phyloP scores from a whole-genome alignment of 1,140 invertebrate species.

The Atta cephalotes region DNA sequence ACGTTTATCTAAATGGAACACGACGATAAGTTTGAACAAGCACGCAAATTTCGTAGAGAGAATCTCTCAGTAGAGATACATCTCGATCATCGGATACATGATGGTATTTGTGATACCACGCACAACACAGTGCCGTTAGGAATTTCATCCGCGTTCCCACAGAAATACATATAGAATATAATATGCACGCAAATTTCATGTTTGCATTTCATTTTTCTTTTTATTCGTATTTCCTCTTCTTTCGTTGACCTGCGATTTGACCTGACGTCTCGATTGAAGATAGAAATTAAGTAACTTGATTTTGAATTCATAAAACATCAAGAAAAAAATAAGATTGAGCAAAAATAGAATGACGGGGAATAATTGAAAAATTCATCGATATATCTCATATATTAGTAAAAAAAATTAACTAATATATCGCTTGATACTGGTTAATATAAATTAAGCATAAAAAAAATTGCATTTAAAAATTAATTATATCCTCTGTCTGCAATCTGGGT shows the following conservation, averaged over 20 bases:
- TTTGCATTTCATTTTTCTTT: neutral
- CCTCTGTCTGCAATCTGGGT: too few species aligned
- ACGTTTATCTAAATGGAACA: conserved; percentile 9
- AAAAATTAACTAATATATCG: neutral
- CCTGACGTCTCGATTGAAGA: conserved; percentile 30
- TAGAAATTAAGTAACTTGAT: conserved; percentile 44
- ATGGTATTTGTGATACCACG: conserved; percentile 19
- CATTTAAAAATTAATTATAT: neutral
- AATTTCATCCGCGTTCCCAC: conserved; percentile 77
- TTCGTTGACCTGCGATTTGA: conserved; percentile 20
- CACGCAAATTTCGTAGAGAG: neutral
- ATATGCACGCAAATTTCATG: conserved; percentile 45
- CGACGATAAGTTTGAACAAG: neutral
- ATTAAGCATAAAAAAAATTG: neutral
- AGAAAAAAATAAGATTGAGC: neutral
- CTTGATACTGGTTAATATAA: neutral
- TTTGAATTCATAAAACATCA: conserved; percentile 6
- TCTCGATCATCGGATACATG: conserved; percentile 25
- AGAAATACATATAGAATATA: conserved; percentile 63
- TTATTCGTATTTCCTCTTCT: conserved; percentile 11
- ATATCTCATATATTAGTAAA: neutral
- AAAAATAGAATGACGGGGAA: conserved; percentile 45
- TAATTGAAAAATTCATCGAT: conserved; percentile 32
- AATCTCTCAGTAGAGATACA: conserved; percentile 12
- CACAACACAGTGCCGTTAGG: conserved; percentile 76